Base-by-base conservation (phyloP, 2,113 vertebrate genomes). In the Thryonomys swinderianus region DNA sequence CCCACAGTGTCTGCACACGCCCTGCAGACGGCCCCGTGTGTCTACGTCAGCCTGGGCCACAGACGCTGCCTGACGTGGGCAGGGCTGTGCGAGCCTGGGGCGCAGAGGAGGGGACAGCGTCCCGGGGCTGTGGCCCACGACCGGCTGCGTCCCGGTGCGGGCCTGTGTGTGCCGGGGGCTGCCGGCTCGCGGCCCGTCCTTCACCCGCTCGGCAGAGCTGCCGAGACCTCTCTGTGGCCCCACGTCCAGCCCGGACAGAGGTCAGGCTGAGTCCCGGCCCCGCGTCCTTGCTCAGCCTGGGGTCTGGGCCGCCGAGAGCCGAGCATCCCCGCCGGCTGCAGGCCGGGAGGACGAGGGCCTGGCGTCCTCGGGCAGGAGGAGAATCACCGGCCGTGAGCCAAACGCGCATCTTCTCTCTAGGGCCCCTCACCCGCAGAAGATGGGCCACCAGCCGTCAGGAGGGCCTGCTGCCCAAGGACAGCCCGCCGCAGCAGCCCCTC, bases 111-210 rank as follows among this genome's bases (percentile, higher is more conserved):
- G 13, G 42, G 5, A 48, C 16, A 57, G 55, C 10, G 69, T 48
- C 71, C 42, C 3, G 1, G 17, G 8, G 5, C 12, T 34, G 42
- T 51, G 42, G 34, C 17, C 30, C 30, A 3, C 6, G 21, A 3
- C 0, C 2, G 21, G 45, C 83, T 27, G 21, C 25, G 45, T 51
- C 83, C 34, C 2, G 11, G 32, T 10, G 11, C 17, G n/a, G 40
- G 34, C n/a, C 64, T 7, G 23, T 13, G 8, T 9, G 3, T 66
- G 1, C 25, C 1, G 14, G 48, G 45, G n/a, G 45, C 55, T 34
- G 3, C 5, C 3, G 1, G 10, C 32, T 5, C 6, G 0, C 7
- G 59, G 45, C 34, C 62, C 20, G 11, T 10, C 18, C 1, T 13
- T 2, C 8, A 32, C 45, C 59, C 23, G 9, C 12, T 69, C 11